Conservation (phyloP, 2,888 invertebrate species). For the Limnephilus marmoratus region DNA sequence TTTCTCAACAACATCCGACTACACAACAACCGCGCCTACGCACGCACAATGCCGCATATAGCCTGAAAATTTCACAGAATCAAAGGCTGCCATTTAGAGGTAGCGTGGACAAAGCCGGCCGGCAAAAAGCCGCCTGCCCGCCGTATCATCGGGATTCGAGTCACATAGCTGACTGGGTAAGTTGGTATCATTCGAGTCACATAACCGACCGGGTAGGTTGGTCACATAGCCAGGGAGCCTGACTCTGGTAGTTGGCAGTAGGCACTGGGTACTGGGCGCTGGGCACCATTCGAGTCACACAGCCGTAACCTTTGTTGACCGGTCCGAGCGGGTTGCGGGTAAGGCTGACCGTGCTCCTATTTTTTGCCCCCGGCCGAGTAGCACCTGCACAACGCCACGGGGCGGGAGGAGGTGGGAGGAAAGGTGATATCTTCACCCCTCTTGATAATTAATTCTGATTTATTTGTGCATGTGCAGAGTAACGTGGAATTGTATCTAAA, state of each 20-base stretch:
- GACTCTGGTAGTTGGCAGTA: too few species aligned
- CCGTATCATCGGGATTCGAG: background rate
- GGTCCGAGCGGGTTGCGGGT: conserved; percentile 44
- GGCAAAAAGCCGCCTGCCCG: background rate
- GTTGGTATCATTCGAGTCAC: conserved; percentile 10
- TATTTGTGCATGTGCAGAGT: background rate
- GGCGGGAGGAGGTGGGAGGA: background rate
- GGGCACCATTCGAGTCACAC: background rate
- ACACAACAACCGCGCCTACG: background rate
- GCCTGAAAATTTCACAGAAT: background rate
- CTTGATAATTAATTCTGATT: background rate
- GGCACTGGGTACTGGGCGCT: background rate
- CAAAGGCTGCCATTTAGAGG: background rate
- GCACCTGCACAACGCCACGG: conserved; percentile 32
- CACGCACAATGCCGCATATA: conserved; percentile 2
- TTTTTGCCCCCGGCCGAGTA: conserved; percentile 48
- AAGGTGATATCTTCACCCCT: conserved; percentile 26
- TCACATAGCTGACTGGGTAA: background rate
- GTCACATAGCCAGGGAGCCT: background rate
- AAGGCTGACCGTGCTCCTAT: conserved; percentile 43
- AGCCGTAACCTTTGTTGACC: conserved; percentile 47
- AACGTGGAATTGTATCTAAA: background rate
- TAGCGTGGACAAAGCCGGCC: background rate
- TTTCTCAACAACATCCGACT: background rate
- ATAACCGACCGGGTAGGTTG: background rate